Evolutionary conservation across 2,888 invertebrate genomes (phyloP), one percentile per base, ranked within the genome.

Genomic region (Koerneria pararmatus): DNA sequence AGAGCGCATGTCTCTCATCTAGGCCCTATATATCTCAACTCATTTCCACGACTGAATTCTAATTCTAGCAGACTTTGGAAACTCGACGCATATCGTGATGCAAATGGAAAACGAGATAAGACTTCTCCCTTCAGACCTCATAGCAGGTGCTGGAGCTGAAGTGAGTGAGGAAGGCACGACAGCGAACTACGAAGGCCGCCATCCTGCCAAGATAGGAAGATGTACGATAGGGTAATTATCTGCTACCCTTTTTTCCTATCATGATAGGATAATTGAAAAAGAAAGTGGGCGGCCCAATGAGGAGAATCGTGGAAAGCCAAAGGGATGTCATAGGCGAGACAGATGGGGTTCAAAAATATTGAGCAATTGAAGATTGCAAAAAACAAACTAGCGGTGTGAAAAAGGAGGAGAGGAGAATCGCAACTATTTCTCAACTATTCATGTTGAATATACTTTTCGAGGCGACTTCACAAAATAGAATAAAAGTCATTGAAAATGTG

Each of bases 121-220:
- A n/a, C n/a, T n/a, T n/a, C n/a, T n/a, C n/a, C n/a, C 19, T 2
- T 35, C 53, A 22, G 5, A 56, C 64, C 51, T 59, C 63, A 8
- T 54, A 51, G 41, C 48, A 32, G 11, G 61, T 22, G 27, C 46
- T 53, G 32, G 57, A 15, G 49, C 56, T 19, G 19, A 63, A 63
- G n/a, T 66, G 66, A 2, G 34, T 57, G 63, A 66, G 57, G 66
- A 66, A 46, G 0, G 15, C n/a, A 27, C 37, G 69, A 51, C 66
- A 67, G 22, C 71, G 69, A 32, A 67, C 35, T n/a, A 69, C 54
- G 31, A 71, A 53, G 34, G 59, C 61, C 1, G 61, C 56, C 35
- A 71, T 53, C 1, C 60, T 63, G 59, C 2, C 58, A 51, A 15
- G 31, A 57, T 8, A 27, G 3, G 41, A 3, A 15, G 2, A 4